Conservation (phyloP, 2,888 invertebrate genomes). For the Actias luna region DNA sequence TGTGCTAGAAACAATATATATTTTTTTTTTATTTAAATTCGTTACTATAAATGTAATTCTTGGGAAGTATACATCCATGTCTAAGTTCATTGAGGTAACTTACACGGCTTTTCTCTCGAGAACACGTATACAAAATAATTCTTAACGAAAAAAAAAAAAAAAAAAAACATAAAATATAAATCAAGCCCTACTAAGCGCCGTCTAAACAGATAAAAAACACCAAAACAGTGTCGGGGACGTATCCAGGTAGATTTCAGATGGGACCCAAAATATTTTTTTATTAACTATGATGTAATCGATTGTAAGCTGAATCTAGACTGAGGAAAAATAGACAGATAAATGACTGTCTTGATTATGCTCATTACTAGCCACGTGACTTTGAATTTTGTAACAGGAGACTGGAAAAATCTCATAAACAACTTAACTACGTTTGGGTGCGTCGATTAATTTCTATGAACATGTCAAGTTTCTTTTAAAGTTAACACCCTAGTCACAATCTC, state of each 20-base stretch:
- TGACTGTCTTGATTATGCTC: no score
- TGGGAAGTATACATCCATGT: conserved; percentile 13
- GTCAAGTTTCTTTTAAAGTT: no score
- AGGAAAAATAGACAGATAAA: no score
- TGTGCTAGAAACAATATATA: no score
- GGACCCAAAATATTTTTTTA: neutral
- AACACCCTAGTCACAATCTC: no score
- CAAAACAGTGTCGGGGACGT: conserved; percentile 8
- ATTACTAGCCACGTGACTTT: no score
- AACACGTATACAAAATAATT: conserved; percentile 39
- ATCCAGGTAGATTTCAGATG: neutral
- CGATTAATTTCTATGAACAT: no score
- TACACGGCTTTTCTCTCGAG: conserved; percentile 19
- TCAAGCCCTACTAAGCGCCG: conserved; percentile 44
- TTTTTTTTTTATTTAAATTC: no score
- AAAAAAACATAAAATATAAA: conserved; percentile 35
- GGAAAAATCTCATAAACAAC: no score
- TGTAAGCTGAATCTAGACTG: neutral
- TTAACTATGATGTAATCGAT: neutral
- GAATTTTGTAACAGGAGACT: no score
- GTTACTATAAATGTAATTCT: neutral
- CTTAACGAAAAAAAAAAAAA: conserved; percentile 36
- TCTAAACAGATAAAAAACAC: conserved; percentile 24
- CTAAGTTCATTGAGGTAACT: conserved; percentile 6
- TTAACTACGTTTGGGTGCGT: no score